Evolutionary conservation across 1,140 invertebrate genomes (phyloP).

Genomic region (Luehdorfia chinensis): DNA sequence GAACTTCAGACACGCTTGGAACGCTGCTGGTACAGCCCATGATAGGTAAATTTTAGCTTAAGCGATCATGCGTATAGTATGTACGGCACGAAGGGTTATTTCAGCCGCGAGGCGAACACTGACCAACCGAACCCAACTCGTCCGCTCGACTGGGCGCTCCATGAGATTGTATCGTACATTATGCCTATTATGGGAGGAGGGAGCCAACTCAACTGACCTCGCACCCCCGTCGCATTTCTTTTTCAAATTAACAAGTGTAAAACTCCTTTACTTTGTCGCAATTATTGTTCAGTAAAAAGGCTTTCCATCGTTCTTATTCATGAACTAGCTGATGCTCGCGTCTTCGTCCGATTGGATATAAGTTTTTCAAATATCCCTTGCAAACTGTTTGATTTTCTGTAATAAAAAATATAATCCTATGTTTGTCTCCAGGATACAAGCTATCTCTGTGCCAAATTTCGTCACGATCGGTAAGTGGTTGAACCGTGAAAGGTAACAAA

Average conservation of each 20-base stretch:
- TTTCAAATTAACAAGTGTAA: conserved; percentile 70
- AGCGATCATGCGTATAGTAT: neutral
- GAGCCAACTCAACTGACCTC: conserved; percentile 67
- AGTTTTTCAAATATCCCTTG: no score
- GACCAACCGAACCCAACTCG: conserved; percentile 46
- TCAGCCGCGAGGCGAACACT: conserved; percentile 8
- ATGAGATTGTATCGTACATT: conserved; percentile 40
- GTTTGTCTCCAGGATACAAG: no score
- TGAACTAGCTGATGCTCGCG: no score
- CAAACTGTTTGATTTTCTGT: no score
- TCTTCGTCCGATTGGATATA: no score
- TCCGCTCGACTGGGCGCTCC: conserved; percentile 42
- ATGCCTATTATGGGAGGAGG: conserved; percentile 63
- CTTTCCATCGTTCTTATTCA: conserved; percentile 28
- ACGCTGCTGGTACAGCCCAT: conserved; percentile 70
- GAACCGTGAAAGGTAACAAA: no score
- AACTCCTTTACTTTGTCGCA: conserved; percentile 64
- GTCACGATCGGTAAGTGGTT: no score
- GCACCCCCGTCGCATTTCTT: conserved; percentile 75
- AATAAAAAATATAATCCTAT: no score
- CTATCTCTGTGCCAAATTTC: no score
- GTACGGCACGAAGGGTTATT: neutral
- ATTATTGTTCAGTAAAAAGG: conserved; percentile 37
- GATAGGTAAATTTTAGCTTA: conserved; percentile 22
- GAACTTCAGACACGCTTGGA: conserved; percentile 39